Percentiles rank a stretch among this genome's conserved stretches.
Conservation (phyloP, 2,888 invertebrate species). For the Conops quadrifasciatus region DNA sequence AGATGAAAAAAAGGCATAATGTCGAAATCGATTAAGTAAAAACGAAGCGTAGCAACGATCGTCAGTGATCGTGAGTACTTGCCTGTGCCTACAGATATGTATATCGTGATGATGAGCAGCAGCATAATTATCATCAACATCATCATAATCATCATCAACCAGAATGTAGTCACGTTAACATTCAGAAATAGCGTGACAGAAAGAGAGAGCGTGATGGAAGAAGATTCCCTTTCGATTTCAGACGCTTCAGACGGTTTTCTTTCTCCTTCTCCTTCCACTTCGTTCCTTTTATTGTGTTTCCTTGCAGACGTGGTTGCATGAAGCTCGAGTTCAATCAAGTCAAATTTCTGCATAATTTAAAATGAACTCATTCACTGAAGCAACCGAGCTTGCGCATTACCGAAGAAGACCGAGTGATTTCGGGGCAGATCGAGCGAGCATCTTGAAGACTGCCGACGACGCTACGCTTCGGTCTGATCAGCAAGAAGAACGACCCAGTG, state of each 20-base stretch:
- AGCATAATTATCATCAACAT: not conserved
- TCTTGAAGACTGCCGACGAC: conserved; percentile 12
- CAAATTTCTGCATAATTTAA: conserved; percentile 35
- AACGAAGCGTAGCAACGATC: too few species aligned
- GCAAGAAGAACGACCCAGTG: too few species aligned
- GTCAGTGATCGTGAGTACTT: too few species aligned
- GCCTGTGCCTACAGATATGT: too few species aligned
- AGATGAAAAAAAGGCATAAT: too few species aligned
- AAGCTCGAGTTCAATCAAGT: conserved; percentile 23
- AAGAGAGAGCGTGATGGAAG: not conserved
- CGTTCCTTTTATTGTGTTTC: not conserved
- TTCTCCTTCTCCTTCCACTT: not conserved
- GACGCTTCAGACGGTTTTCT: too few species aligned
- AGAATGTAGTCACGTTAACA: not conserved
- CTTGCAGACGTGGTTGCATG: conserved; percentile 8
- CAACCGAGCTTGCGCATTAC: conserved; percentile 19
- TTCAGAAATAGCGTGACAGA: not conserved
- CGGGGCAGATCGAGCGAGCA: not conserved
- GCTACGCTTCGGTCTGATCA: conserved; percentile 3
- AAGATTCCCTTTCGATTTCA: conserved; percentile 22
- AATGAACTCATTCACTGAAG: conserved; percentile 38
- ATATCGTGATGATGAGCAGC: not conserved
- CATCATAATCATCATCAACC: not conserved
- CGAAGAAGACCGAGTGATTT: conserved; percentile 17
- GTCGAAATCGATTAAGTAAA: too few species aligned